phyloP scores from a whole-genome alignment of 2,113 vertebrate genomes.

The Thinocorus orbignyianus region DNA sequence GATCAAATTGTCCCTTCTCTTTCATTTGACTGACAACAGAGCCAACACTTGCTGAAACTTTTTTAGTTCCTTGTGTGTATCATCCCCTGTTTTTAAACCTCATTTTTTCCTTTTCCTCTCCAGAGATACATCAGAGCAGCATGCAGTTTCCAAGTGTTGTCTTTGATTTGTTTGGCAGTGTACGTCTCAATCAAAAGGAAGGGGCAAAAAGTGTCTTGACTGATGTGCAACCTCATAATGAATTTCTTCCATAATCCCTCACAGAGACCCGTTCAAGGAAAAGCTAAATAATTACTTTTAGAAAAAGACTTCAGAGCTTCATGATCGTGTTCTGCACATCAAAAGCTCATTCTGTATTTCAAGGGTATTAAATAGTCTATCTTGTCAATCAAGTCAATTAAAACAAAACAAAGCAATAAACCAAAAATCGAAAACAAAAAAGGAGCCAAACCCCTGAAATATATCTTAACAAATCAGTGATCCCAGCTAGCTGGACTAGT shows the following conservation, averaged over 20 bases:
- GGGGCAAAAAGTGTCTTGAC: neutral
- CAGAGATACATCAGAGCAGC: constrained; percentile 22
- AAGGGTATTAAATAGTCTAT: neutral
- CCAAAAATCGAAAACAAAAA: neutral
- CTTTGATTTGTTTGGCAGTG: constrained; percentile 33
- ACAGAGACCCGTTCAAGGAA: neutral
- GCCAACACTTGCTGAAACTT: neutral
- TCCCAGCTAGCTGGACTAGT: neutral
- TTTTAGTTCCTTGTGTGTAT: neutral
- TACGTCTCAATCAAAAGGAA: constrained; percentile 46
- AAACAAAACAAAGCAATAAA: neutral
- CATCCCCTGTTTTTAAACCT: neutral
- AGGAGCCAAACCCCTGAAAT: neutral
- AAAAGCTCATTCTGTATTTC: neutral
- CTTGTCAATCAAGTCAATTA: neutral
- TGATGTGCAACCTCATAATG: constrained; percentile 33
- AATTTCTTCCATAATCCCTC: constrained; percentile 19
- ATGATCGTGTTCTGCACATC: neutral
- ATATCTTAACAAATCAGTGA: neutral
- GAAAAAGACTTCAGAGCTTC: neutral
- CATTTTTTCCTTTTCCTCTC: constrained; percentile 32
- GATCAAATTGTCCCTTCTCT: constrained; percentile 8
- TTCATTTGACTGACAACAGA: constrained; percentile 35
- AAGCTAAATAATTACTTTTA: constrained; percentile 26
- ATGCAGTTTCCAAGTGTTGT: constrained; percentile 2